Base-by-base conservation (phyloP, 2,797 vertebrate genomes). In the Coracias cyanogaster region DNA sequence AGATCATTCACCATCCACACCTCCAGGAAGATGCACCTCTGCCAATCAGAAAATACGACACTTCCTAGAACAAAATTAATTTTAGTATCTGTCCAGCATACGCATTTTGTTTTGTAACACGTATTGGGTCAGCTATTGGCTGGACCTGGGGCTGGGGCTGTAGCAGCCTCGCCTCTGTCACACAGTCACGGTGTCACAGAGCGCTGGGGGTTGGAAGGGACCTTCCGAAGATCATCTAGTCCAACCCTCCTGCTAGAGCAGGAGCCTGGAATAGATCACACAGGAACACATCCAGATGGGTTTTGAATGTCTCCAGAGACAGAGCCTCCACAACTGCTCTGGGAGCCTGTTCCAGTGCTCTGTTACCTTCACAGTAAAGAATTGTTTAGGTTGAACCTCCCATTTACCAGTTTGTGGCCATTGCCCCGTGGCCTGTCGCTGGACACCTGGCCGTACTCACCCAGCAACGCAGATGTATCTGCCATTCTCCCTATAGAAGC, bases 401-500 rank as follows among this genome's bases (percentile, higher is more conserved):
- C 15, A 16, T 43, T 43, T 43, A 43, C 13, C 41, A 43, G 41
- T 43, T 43, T 43, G 41, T 43, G 41, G 41, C 41, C 41, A 13
- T 12, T 43, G 41, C 41, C 41, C 41, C 41, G 12, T 43, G 41
- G 12, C 41, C 41, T 43, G 41, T 43, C 41, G 13, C 13, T 43
- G 41, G 41, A 43, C 41, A 9, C 52, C 26, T 3, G 15, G 15
- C 43, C 0, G 0, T 0, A 1, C 10, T 9, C 46, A 7, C 15
- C 26, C 15, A 12, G 0, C 15, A 2, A 12, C 16, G 6, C 0
- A 1, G 9, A 4, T 7, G 1, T 0, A 3, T 4, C 12, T 20
- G 15, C 17, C 7, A 1, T 19, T 19, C 26, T 15, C 19, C 25
- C 8, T 7, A 15, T 2, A 18, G 17, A 5, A 6, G 2, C 21